phyloP scores from a whole-genome alignment of 2,888 invertebrate species.

The Sepiola atlantica region DNA sequence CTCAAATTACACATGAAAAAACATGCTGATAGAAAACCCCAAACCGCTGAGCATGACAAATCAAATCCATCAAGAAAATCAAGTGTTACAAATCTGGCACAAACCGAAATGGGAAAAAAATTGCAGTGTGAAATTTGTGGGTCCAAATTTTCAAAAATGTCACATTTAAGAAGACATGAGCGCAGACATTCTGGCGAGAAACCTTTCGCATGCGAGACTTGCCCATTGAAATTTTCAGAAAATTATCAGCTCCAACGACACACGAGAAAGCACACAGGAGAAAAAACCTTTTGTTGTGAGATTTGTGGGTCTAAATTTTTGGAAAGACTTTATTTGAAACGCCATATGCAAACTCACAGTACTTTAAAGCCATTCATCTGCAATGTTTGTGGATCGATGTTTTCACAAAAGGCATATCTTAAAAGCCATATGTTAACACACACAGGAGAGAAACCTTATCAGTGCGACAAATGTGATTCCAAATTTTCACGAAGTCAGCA shows the following conservation, averaged over 20 bases:
- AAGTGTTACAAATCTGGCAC: no score
- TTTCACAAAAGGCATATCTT: conserved; percentile 37
- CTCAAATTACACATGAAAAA: conserved; percentile 49
- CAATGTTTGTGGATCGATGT: not conserved
- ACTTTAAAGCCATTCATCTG: not conserved
- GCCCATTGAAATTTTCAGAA: not conserved
- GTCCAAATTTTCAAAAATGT: conserved; percentile 48
- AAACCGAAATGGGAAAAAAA: conserved; percentile 37
- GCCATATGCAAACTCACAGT: not conserved
- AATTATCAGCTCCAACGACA: not conserved
- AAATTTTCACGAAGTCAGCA: conserved; percentile 55
- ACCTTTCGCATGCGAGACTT: not conserved
- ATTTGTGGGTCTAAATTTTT: no score
- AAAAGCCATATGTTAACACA: conserved; percentile 40
- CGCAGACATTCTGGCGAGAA: not conserved
- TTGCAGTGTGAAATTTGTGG: conserved; percentile 50
- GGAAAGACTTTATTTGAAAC: not conserved
- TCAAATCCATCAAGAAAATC: not conserved
- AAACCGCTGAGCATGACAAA: conserved; percentile 52
- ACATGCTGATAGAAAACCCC: conserved; percentile 52
- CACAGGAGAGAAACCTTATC: no score
- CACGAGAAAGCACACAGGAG: not conserved
- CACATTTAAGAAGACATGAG: conserved; percentile 70
- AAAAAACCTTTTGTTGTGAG: not conserved
- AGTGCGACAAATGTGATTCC: conserved; percentile 53